Evolutionary conservation across 2,888 invertebrate genomes (phyloP).

Genomic region (Phragmatobia fuliginosa): DNA sequence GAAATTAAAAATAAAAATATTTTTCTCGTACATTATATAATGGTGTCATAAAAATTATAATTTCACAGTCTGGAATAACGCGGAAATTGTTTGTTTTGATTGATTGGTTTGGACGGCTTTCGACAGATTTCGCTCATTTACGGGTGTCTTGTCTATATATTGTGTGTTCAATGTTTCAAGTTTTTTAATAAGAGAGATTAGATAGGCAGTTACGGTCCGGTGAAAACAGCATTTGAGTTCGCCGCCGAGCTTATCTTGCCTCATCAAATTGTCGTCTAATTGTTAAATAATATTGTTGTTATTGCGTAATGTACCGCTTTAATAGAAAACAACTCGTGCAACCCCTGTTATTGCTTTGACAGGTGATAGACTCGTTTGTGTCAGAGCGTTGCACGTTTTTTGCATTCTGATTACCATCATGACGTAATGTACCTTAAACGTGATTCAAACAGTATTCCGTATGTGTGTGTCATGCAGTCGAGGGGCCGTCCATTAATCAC

Average conservation of each 20-base stretch:
- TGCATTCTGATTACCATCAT: constrained; percentile 53
- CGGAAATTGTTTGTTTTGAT: constrained; percentile 58
- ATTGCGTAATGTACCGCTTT: constrained; percentile 60
- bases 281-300: constrained; percentile 67
- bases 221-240: constrained; percentile 56
- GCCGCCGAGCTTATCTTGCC: constrained; percentile 56
- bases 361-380: constrained; percentile 59
- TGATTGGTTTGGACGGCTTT: constrained; percentile 58
- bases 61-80: constrained; percentile 54
- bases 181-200: constrained; percentile 66
- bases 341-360: constrained; percentile 51
- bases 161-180: constrained; percentile 26
- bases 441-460: constrained; percentile 29
- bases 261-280: constrained; percentile 69
- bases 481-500: too few relatives aligned
- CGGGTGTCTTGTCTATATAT: constrained; percentile 38
- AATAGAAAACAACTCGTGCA: constrained; percentile 57
- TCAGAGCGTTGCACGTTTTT: constrained; percentile 55
- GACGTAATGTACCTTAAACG: constrained; percentile 53
- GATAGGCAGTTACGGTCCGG: constrained; percentile 53
- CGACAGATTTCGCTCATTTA: constrained; percentile 59
- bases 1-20: constrained; percentile 39
- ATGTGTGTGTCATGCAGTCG: constrained; percentile 27
- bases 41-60: constrained; percentile 46
- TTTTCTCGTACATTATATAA: constrained; percentile 49